phyloP scores from a whole-genome alignment of 2,797 vertebrate genomes.

The Eurystomus glaucurus region DNA sequence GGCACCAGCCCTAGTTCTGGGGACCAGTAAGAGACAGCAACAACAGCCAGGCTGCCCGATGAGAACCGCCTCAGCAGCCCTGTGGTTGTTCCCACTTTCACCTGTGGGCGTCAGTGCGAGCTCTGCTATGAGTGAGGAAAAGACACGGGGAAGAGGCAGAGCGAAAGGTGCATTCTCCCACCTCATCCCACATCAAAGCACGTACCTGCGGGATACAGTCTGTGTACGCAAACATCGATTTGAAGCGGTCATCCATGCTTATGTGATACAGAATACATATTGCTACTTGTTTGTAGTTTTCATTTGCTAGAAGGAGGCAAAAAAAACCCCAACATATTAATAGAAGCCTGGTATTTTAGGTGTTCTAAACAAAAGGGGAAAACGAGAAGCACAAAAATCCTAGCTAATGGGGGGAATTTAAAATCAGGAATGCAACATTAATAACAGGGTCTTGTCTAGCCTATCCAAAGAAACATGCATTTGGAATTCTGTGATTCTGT shows the following conservation, averaged over 20 bases:
- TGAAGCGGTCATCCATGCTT: conserved; percentile 93
- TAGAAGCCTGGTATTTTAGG: neutral
- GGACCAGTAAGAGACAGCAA: neutral
- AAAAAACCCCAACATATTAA: neutral
- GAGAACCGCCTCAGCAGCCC: neutral
- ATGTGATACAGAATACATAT: conserved; percentile 96
- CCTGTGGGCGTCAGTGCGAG: conserved; percentile 61
- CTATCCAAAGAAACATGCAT: neutral
- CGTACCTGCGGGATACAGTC: conserved; percentile 95
- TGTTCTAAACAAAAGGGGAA: neutral
- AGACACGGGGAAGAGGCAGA: fast-evolving
- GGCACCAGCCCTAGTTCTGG: neutral
- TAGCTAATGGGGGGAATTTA: neutral
- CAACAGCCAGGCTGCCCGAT: neutral
- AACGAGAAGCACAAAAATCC: neutral
- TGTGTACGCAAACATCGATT: conserved; percentile 94
- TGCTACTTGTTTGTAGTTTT: conserved; percentile 92
- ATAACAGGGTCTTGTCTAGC: neutral
- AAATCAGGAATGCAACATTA: neutral
- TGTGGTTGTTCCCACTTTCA: neutral
- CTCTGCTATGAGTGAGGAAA: neutral
- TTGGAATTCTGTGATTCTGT: too few relatives aligned
- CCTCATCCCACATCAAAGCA: neutral
- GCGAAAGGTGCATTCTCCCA: neutral
- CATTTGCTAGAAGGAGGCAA: conserved; percentile 86